These are phyloP conservation scores for Bambusicola thoracicus DNA, from an alignment of 2,113 vertebrate species.

Conservation along the genomic window DNA sequence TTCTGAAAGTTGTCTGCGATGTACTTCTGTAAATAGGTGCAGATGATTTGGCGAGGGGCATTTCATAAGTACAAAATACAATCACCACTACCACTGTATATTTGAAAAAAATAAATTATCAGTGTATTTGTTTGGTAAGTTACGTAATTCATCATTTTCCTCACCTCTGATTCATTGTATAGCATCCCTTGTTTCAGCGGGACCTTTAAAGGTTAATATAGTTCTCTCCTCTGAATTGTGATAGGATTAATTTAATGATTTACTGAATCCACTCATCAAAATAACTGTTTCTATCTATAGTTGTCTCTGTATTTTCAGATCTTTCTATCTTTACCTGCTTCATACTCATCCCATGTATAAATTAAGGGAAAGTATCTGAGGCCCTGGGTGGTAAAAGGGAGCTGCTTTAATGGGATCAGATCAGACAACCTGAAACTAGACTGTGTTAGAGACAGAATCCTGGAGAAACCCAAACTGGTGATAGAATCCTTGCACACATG, in stretches of 20 bases:
- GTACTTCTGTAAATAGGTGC: background rate
- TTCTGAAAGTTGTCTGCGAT: background rate
- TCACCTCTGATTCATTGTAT: background rate
- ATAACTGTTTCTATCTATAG: background rate
- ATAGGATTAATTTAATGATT: background rate
- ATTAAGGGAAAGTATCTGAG: background rate
- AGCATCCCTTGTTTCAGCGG: background rate
- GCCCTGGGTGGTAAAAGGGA: background rate
- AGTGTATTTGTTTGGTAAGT: background rate
- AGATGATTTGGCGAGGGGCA: background rate
- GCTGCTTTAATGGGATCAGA: background rate
- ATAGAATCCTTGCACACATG: background rate
- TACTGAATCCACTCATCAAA: conserved; percentile 1
- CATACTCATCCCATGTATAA: background rate
- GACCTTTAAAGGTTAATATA: background rate
- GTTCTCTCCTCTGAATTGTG: background rate
- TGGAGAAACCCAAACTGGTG: background rate
- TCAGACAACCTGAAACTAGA: background rate
- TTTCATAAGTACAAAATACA: background rate
- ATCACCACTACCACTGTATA: background rate
- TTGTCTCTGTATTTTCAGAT: background rate
- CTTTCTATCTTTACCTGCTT: background rate
- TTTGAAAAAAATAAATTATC: background rate
- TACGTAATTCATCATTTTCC: background rate
- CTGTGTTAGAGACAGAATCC: background rate